A percentile compares a stretch with the other conserved stretches of the same genome.
phyloP scores from a whole-genome alignment of 2,797 vertebrate genomes.

The Anas flavirostris region DNA sequence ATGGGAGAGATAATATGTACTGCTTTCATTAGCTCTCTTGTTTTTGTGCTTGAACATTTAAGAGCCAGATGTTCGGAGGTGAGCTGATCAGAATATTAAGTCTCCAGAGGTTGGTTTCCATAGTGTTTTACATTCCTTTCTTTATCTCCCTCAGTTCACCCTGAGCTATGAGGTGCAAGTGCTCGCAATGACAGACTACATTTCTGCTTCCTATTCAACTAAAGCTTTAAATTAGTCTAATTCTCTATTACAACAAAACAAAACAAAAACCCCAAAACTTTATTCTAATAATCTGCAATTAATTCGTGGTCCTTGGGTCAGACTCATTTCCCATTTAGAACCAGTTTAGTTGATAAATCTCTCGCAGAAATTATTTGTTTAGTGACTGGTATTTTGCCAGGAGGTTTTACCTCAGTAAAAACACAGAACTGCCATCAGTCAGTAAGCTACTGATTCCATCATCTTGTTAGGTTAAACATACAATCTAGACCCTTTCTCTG shows the following conservation, averaged over 20 bases:
- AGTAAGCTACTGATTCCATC: slow-evolving; percentile 29
- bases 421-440: not conserved
- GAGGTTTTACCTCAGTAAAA: slow-evolving; percentile 51
- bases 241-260: slow-evolving; percentile 25
- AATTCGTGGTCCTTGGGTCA: slow-evolving; percentile 77
- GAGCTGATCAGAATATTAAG: slow-evolving; percentile 92
- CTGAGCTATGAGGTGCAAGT: slow-evolving; percentile 84
- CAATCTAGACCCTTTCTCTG: slow-evolving; percentile 4
- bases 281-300: slow-evolving; percentile 76
- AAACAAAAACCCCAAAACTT: not conserved
- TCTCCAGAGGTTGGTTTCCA: slow-evolving; percentile 93
- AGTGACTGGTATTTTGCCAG: slow-evolving; percentile 45
- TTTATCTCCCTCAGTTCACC: slow-evolving; percentile 84
- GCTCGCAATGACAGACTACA: slow-evolving; percentile 79
- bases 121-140: slow-evolving; percentile 89
- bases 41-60: slow-evolving; percentile 90
- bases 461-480: slow-evolving; percentile 30
- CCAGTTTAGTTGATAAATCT: slow-evolving; percentile 53
- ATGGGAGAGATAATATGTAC: slow-evolving; percentile 89
- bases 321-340: slow-evolving; percentile 59
- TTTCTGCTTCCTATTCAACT: slow-evolving; percentile 74
- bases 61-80: slow-evolving; percentile 95
- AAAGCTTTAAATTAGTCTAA: slow-evolving; percentile 77
- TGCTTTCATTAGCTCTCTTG: slow-evolving; percentile 90
- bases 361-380: slow-evolving; percentile 45